Evolutionary conservation across 2,797 vertebrate genomes (phyloP).

Genomic region (Hydrocynus forskahlii): DNA sequence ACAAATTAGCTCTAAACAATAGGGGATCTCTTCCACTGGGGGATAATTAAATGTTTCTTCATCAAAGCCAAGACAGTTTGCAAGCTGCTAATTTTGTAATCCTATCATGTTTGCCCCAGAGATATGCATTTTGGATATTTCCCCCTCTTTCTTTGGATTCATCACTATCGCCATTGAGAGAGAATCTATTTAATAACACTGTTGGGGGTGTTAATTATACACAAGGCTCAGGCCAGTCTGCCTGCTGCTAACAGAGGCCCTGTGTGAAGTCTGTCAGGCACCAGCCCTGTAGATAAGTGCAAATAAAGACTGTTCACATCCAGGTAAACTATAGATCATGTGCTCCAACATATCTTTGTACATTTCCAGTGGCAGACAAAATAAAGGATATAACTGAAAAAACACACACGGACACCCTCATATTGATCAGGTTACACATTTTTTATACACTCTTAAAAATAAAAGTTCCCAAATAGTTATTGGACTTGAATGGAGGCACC

Average conservation of each 20-base stretch:
- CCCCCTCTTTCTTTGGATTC: slow-evolving; percentile 65
- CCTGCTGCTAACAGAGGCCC: slow-evolving; percentile 56
- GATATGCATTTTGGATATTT: slow-evolving; percentile 76
- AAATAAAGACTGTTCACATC: slow-evolving; percentile 47
- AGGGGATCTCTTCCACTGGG: slow-evolving; percentile 86
- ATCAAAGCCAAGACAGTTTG: slow-evolving; percentile 92
- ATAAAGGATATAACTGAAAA: not conserved
- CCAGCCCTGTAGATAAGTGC: slow-evolving; percentile 28
- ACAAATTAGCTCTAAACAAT: slow-evolving; percentile 91
- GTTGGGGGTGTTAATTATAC: slow-evolving; percentile 85
- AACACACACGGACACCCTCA: not conserved
- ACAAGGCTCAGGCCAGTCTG: slow-evolving; percentile 66
- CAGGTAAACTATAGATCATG: slow-evolving; percentile 1
- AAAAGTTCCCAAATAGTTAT: not conserved
- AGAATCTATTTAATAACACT: slow-evolving; percentile 83
- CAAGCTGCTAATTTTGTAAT: slow-evolving; percentile 95
- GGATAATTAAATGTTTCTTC: slow-evolving; percentile 93
- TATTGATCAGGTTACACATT: not conserved
- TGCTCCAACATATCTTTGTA: not conserved
- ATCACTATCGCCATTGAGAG: slow-evolving; percentile 74
- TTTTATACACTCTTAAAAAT: not conserved
- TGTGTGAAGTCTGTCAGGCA: slow-evolving; percentile 54
- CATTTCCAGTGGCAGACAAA: not conserved
- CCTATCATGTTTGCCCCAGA: slow-evolving; percentile 87
- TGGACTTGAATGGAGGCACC: too few relatives aligned